phyloP scores from a whole-genome alignment of 2,888 invertebrate species.

The Eucera pruinosa region DNA sequence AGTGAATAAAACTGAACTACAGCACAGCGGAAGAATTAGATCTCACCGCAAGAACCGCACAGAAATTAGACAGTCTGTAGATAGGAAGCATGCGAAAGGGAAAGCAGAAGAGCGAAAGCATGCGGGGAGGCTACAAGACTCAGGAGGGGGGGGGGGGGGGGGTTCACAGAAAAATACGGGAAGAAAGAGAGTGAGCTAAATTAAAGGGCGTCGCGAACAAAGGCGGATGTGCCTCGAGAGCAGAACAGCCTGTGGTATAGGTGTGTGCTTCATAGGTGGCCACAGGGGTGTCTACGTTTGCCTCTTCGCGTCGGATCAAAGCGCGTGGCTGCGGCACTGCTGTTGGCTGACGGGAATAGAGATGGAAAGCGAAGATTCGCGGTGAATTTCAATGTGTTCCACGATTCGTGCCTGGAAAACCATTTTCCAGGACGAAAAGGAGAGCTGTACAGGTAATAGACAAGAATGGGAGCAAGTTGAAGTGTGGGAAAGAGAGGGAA shows the following conservation, averaged over 20 bases:
- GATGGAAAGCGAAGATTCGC: constrained; percentile 83
- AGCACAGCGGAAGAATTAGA: background rate
- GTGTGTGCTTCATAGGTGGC: constrained; percentile 40
- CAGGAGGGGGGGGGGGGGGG: constrained; percentile 5
- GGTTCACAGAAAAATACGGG: constrained; percentile 22
- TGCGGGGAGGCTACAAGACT: too few relatives aligned
- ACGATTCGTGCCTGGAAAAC: constrained; percentile 81
- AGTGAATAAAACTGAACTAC: background rate
- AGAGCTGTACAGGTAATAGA: constrained; percentile 12
- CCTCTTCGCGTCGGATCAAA: constrained; percentile 69
- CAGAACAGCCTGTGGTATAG: constrained; percentile 76
- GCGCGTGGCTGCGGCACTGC: constrained; percentile 63
- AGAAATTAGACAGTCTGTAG: constrained; percentile 10
- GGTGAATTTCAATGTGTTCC: constrained; percentile 82
- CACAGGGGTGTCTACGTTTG: constrained; percentile 59
- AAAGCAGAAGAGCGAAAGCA: constrained; percentile 12
- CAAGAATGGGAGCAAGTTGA: background rate
- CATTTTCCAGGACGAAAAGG: constrained; percentile 59
- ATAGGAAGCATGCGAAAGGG: constrained; percentile 18
- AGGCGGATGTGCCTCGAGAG: constrained; percentile 79
- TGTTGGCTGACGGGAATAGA: constrained; percentile 78
- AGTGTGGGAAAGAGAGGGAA: too few relatives aligned
- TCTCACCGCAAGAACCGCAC: background rate
- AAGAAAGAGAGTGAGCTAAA: constrained; percentile 63
- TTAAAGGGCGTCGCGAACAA: constrained; percentile 74